Evolutionary conservation across 2,113 vertebrate species (phyloP), one percentile per base, ranked within the genome.

Genomic region (Caracal caracal): DNA sequence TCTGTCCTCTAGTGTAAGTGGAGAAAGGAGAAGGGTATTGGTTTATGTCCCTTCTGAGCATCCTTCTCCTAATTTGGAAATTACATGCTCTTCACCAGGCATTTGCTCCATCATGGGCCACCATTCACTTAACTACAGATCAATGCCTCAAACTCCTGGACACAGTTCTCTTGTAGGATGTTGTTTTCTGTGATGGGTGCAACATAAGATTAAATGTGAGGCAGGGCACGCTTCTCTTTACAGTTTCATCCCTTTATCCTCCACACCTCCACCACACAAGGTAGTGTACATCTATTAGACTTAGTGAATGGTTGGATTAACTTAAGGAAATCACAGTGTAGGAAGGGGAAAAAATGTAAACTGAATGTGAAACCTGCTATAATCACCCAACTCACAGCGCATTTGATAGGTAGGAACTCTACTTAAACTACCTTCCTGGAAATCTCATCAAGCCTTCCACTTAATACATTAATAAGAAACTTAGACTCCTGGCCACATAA

Each of bases 401-500:
- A 9, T 66, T 71, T 82, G 43, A 51, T 33, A 53, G 9, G 30
- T 61, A 47, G 28, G 33, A 11, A 3, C 24, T 79, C 20, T 93
- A 15, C 59, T 49, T 73, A 56, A 91, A 13, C n/a, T 78, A 15
- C 35, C 51, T 78, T 93, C 35, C 20, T 88, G 26, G 59, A 89
- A 47, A 43, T 94, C 3, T 37, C 49, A 56, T 92, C n/a, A 83
- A 75, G 59, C 66, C 56, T 93, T 90, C 5, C 40, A 91, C 51
- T 88, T 93, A 43, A 30, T 95, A 43, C 24, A 35, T 89, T 86
- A 76, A 80, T 86, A 82, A 90, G 35, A 86, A 95, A 94, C 30
- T 33, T 81, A 70, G 49, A 80, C 17, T 89, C 12, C 51, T 63
- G 26, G 17, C 76, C 43, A 70, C 35, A n/a, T 10, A 86, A 81